phyloP scores from a whole-genome alignment of 2,113 vertebrate genomes.

The Potamarius usumacintae region DNA sequence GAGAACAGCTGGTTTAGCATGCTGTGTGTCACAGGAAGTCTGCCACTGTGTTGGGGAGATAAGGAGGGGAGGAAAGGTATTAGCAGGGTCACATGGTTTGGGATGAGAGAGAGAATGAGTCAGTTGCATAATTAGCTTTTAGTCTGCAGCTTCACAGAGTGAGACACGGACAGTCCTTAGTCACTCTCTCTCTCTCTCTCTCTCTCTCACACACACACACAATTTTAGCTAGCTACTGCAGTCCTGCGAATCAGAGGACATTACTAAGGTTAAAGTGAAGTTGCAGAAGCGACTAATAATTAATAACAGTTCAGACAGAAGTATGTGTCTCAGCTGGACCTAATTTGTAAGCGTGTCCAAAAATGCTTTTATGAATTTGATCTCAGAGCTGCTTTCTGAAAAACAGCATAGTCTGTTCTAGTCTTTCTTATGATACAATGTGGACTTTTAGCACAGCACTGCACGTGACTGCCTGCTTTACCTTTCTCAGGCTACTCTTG shows the following conservation, averaged over 20 bases:
- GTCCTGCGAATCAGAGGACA: neutral
- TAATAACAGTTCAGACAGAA: neutral
- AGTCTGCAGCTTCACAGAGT: conserved; percentile 58
- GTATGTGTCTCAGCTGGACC: neutral
- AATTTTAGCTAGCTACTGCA: neutral
- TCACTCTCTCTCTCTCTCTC: no score
- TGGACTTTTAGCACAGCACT: neutral
- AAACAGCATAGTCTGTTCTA: neutral
- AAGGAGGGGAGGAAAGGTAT: conserved; percentile 58
- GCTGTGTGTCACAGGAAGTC: conserved; percentile 58
- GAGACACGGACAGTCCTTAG: neutral
- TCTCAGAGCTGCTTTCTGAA: neutral
- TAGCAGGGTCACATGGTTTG: conserved; percentile 56
- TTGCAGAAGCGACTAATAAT: neutral
- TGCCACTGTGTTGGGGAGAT: conserved; percentile 48
- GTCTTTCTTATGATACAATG: neutral
- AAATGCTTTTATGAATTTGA: neutral
- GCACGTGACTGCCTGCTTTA: neutral
- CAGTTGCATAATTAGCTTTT: conserved; percentile 69
- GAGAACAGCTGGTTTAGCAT: conserved; percentile 41
- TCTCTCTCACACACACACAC: neutral
- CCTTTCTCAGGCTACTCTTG: neutral
- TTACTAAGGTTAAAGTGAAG: neutral
- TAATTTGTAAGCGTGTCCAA: neutral
- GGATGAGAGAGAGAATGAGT: conserved; percentile 52